phyloP scores from a whole-genome alignment of 2,888 invertebrate species.

The Embidobia sp. region DNA sequence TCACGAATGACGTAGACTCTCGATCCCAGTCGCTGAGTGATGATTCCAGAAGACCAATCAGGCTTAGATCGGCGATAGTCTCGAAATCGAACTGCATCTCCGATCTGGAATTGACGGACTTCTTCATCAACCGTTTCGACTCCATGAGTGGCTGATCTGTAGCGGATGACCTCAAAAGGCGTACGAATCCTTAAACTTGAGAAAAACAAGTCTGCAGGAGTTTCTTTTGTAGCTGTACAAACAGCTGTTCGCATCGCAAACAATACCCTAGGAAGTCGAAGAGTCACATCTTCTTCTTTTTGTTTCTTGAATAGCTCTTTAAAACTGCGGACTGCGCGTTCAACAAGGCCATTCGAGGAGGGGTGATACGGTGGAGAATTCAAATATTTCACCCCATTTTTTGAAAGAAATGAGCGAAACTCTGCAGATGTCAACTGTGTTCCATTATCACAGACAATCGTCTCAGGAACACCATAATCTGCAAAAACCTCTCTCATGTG shows the following conservation, averaged over 20 bases:
- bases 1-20: not conserved
- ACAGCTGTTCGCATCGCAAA: not conserved
- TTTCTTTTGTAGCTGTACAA: not conserved
- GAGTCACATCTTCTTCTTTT: not conserved
- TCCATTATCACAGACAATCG: conserved; percentile 7
- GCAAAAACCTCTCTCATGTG: conserved; percentile 1
- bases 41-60: not conserved
- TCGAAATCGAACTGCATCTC: conserved; percentile 5
- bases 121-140: not conserved
- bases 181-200: conserved; percentile 1
- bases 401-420: not conserved
- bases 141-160: too few species aligned
- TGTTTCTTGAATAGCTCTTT: not conserved
- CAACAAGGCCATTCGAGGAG: not conserved
- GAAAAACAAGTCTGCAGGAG: not conserved
- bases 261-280: conserved; percentile 1
- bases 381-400: not conserved
- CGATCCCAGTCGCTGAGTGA: not conserved
- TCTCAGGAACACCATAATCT: not conserved
- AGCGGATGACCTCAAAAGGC: not conserved
- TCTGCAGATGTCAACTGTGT: not conserved
- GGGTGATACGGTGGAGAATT: conserved; percentile 8
- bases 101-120: not conserved
- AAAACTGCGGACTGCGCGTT: not conserved
- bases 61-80: conserved; percentile 1